Evolutionary conservation across 2,797 vertebrate genomes (phyloP), one percentile per base, ranked within the genome.

Genomic region (Poecile montanus): DNA sequence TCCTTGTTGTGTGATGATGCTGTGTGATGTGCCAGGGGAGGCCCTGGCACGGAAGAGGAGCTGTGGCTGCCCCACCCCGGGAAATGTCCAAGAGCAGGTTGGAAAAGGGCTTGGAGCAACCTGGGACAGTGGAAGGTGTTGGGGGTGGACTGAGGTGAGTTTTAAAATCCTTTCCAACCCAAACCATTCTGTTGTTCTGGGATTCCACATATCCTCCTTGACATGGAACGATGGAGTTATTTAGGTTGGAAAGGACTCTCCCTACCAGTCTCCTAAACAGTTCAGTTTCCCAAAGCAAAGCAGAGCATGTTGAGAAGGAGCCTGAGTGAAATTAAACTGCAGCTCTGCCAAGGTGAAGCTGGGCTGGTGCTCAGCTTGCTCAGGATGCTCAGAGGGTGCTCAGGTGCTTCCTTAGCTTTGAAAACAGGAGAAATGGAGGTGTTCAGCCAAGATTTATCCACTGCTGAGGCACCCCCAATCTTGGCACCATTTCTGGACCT

Each of bases 81-180:
- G 36, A 13, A 62, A 4, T 76, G 32, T 9, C 34, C 71, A 20
- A 25, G 13, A 3, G 18, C 56, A 29, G 50, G 36, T 0, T 62
- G 76, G 76, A 40, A 40, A 1, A 3, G 21, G 25, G 30, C 14
- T 88, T 88, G 71, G 84, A 71, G 26, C 26, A 27, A 0, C 22
- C 32, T 63, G 66, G 71, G 48, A 23, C 1, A 2, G 22, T 29
- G 56, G 36, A 4, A 44, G 18, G 27, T 44, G 13, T 6, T 56
- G 22, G 21, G 26, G 6, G 7, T 20, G 26, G 48, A 4, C 56
- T 0, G 0, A 27, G 27, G 20, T n/a, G 50, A 27, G 16, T 7
- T 89, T 57, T n/a, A 8, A 76, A 22, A 11, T 25, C 8, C 11
- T 27, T 50, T 38, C 27, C 63, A 68, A 20, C 26, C 18, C 54